phyloP scores from a whole-genome alignment of 2,888 invertebrate species.

The Venusia cambrica region DNA sequence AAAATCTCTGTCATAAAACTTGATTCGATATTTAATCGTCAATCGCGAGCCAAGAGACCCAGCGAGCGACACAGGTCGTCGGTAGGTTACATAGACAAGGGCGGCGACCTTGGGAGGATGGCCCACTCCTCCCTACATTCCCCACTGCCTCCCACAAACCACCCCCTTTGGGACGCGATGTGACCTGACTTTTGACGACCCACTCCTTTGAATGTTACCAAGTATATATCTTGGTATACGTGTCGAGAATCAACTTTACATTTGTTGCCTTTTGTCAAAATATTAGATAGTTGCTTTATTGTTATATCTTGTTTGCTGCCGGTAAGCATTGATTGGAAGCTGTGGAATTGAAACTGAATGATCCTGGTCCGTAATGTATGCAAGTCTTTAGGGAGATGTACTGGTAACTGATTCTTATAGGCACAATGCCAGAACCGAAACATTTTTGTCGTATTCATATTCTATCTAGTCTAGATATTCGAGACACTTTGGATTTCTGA shows the following conservation, averaged over 20 bases:
- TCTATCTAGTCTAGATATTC: too few relatives aligned
- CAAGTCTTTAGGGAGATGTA: conserved; percentile 5
- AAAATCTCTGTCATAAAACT: conserved; percentile 26
- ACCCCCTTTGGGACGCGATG: conserved; percentile 48
- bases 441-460: conserved; percentile 16
- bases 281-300: conserved; percentile 20
- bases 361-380: too few relatives aligned
- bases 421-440: conserved; percentile 13
- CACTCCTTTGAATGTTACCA: conserved; percentile 52
- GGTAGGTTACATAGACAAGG: conserved; percentile 69
- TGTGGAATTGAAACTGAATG: too few relatives aligned
- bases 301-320: conserved; percentile 37
- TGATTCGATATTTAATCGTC: conserved; percentile 59
- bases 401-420: conserved; percentile 13
- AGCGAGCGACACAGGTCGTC: conserved; percentile 67
- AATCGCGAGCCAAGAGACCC: conserved; percentile 48
- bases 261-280: conserved; percentile 18
- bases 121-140: conserved; percentile 33
- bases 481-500: conserved; percentile 11
- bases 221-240: conserved; percentile 32
- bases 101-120: conserved; percentile 66
- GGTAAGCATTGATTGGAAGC: conserved; percentile 34
- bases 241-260: conserved; percentile 22
- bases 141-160: conserved; percentile 30
- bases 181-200: conserved; percentile 65